Conservation (phyloP, 2,888 invertebrate species). For the Cephus pygmeus region DNA sequence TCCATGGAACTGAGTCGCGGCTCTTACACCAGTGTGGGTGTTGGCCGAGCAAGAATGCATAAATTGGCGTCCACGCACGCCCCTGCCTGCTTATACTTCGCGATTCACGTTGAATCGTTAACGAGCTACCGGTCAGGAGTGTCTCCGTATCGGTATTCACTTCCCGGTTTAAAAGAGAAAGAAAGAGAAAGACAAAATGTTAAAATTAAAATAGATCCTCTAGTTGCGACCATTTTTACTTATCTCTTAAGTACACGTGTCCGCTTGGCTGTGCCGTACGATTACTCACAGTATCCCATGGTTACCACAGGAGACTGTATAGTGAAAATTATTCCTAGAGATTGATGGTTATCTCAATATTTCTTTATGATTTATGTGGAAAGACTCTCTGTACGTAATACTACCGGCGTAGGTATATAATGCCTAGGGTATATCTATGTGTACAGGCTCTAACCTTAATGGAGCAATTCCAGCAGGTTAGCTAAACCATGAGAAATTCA, state of each 20-base stretch:
- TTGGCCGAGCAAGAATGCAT: conserved; percentile 46
- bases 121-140: conserved; percentile 27
- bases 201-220: not conserved
- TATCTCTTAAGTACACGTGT: too few species aligned
- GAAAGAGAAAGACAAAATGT: not conserved
- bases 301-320: too few species aligned
- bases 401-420: not conserved
- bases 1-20: not conserved
- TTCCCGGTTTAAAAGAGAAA: not conserved
- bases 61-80: conserved; percentile 47
- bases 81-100: conserved; percentile 34
- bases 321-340: too few species aligned
- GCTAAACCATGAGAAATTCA: not conserved
- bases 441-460: not conserved
- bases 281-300: too few species aligned
- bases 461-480: not conserved
- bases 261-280: too few species aligned
- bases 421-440: not conserved
- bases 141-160: not conserved
- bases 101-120: conserved; percentile 43
- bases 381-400: not conserved
- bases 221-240: not conserved
- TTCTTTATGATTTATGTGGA: not conserved
- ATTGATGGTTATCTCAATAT: not conserved
- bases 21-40: conserved; percentile 35